Conservation (phyloP, 2,888 invertebrate genomes). For the Metellina segmentata region DNA sequence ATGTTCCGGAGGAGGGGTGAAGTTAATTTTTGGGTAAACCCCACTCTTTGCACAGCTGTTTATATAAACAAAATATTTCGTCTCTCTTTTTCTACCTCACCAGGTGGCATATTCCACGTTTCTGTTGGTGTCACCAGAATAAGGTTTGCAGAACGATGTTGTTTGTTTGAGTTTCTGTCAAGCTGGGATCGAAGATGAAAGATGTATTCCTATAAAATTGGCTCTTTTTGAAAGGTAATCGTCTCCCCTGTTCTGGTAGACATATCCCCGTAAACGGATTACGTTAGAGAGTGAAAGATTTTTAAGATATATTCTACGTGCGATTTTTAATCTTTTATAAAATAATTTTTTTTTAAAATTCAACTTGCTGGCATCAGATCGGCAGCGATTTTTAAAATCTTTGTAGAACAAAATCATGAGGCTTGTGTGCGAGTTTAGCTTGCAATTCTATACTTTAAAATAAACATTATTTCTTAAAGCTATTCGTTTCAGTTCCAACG, state of each 20-base stretch:
- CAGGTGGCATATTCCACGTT: constrained; percentile 41
- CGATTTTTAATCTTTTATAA: not conserved
- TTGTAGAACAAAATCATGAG: no score
- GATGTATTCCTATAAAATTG: not conserved
- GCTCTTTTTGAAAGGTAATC: not conserved
- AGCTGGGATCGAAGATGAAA: constrained; percentile 6
- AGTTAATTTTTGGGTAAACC: constrained; percentile 41
- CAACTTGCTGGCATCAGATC: not conserved
- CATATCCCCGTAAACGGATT: no score
- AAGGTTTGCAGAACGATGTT: not conserved
- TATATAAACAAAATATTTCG: constrained; percentile 62
- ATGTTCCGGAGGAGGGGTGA: not conserved
- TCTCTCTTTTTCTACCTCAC: constrained; percentile 2
- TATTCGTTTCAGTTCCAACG: no score
- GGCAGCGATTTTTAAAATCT: no score
- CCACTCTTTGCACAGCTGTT: constrained; percentile 68
- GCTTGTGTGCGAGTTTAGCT: no score
- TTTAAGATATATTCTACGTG: not conserved
- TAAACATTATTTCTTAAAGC: no score
- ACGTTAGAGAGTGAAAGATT: not conserved
- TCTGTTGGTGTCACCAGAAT: constrained; percentile 1
- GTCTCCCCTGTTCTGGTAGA: no score
- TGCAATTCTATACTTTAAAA: no score
- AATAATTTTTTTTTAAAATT: not conserved
- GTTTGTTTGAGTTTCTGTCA: constrained; percentile 50